A percentile compares a stretch with the other conserved stretches of the same genome.
Evolutionary conservation across 64 coral and sea anemone species (phyloP).

Genomic region (Montipora capricornis): DNA sequence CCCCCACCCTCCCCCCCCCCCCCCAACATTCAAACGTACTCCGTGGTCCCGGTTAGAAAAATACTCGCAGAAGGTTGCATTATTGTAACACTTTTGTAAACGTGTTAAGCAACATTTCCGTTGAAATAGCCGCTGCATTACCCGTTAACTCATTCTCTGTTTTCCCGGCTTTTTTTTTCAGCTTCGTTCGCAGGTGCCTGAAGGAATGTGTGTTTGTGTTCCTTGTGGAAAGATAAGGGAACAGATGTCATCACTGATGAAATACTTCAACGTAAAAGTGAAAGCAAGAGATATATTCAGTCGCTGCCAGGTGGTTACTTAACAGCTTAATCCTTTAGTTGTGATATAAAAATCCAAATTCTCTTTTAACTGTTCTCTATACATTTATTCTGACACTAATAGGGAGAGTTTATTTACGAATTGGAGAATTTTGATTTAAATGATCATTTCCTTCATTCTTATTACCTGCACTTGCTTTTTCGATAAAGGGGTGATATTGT

Average conservation of each 20-base stretch:
- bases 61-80: too few species aligned
- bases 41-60: too few species aligned
- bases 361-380: not conserved
- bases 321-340: not conserved
- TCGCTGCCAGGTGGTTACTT: slow-evolving; percentile 84
- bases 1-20: too few species aligned
- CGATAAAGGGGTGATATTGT: too few species aligned
- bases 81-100: too few species aligned
- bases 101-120: not conserved
- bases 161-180: slow-evolving; percentile 41
- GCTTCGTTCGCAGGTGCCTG: slow-evolving; percentile 79
- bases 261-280: slow-evolving; percentile 94
- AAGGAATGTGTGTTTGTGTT: slow-evolving; percentile 88
- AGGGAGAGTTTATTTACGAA: too few species aligned
- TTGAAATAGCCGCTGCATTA: not conserved
- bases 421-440: not conserved
- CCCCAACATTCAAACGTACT: too few species aligned
- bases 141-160: not conserved
- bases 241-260: slow-evolving; percentile 81
- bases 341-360: not conserved
- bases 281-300: slow-evolving; percentile 91
- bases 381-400: not conserved
- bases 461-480: too few species aligned
- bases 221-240: slow-evolving; percentile 76
- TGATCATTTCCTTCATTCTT: not conserved